Percentiles rank a stretch among this genome's conserved stretches.
phyloP scores from a whole-genome alignment of 2,113 vertebrate species.

The Apteryx mantelli region DNA sequence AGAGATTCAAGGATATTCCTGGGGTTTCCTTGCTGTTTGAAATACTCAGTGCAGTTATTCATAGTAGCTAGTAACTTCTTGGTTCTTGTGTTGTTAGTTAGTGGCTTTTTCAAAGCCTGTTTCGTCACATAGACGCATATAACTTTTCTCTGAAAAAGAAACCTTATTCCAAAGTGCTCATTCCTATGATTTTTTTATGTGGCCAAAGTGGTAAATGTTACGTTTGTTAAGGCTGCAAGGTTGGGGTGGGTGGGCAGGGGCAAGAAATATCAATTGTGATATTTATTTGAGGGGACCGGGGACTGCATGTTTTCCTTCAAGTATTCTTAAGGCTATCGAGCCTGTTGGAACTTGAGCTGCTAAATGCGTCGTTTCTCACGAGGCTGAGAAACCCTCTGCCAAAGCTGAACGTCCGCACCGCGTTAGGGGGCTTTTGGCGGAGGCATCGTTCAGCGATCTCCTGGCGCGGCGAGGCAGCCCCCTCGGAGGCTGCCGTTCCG shows the following conservation, averaged over 20 bases:
- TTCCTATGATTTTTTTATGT: neutral
- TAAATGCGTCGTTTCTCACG: constrained; percentile 38
- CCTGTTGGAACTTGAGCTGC: constrained; percentile 69
- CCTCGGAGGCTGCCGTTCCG: neutral
- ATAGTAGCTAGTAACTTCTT: neutral
- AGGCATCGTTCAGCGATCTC: neutral
- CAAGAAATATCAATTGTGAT: neutral
- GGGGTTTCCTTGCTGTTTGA: neutral
- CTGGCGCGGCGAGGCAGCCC: neutral
- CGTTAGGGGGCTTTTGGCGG: neutral
- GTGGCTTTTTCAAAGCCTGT: constrained; percentile 33
- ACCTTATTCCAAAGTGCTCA: constrained; percentile 29
- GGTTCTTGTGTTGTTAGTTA: constrained; percentile 29
- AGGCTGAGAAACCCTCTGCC: neutral
- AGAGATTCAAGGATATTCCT: neutral
- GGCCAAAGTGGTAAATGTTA: constrained; percentile 3
- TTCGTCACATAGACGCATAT: neutral
- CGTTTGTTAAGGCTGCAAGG: neutral
- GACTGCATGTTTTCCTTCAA: constrained; percentile 29
- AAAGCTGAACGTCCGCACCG: neutral
- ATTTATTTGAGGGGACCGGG: neutral
- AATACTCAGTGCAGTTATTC: constrained; percentile 16
- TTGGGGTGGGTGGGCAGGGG: neutral
- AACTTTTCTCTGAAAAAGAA: neutral
- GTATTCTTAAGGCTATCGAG: constrained; percentile 53